These are phyloP conservation scores for Mesoclemmys tuberculata DNA, from an alignment of 2,113 vertebrate genomes.

Conservation along the genomic window DNA sequence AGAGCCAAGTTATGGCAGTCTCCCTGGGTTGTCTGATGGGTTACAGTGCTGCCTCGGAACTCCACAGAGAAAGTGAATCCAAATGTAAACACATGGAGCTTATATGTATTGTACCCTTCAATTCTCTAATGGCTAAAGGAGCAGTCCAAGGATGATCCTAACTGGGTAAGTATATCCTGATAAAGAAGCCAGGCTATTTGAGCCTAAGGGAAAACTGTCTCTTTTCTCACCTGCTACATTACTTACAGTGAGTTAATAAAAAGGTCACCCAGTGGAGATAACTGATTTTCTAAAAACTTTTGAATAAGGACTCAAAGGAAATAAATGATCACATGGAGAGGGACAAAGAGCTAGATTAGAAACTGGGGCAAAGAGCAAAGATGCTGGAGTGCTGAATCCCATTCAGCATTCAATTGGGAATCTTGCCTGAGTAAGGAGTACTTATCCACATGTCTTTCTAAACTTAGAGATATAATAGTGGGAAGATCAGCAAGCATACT, in stretches of 20 bases:
- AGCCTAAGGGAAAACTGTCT: not conserved
- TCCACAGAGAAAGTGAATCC: not conserved
- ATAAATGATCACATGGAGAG: not conserved
- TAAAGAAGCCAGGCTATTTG: not conserved
- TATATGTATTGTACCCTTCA: not conserved
- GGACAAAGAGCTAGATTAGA: not conserved
- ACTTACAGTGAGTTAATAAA: not conserved
- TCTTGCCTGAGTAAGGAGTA: not conserved
- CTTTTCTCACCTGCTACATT: no score
- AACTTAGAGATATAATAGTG: not conserved
- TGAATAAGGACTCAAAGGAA: not conserved
- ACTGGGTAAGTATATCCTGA: not conserved
- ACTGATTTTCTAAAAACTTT: not conserved
- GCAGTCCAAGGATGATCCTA: not conserved
- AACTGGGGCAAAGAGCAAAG: not conserved
- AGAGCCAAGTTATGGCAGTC: not conserved
- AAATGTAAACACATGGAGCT: not conserved
- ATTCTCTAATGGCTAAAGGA: not conserved
- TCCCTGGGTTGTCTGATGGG: not conserved
- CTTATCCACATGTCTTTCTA: accelerated
- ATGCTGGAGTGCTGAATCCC: not conserved
- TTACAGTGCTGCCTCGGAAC: not conserved
- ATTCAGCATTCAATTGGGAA: not conserved
- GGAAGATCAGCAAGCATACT: not conserved
- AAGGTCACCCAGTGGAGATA: not conserved